Evolutionary conservation across 2,113 vertebrate species (phyloP).

Genomic region (Hepsetus odoe): DNA sequence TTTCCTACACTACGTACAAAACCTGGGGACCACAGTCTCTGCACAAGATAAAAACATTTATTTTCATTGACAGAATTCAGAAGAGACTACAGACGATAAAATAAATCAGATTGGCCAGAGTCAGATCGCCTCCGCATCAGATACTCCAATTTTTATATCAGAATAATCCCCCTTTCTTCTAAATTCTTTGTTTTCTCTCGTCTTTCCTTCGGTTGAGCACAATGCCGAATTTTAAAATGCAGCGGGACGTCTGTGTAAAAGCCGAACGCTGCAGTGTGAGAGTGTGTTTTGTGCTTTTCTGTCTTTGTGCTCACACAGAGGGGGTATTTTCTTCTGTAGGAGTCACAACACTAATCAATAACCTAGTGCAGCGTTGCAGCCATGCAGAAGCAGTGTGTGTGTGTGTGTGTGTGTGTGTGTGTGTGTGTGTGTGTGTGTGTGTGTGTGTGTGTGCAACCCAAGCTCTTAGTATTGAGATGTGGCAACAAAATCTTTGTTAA

Average conservation of each 20-base stretch:
- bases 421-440: background rate
- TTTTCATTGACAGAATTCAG: too few species aligned
- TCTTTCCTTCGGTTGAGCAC: too few species aligned
- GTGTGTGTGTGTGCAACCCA: background rate
- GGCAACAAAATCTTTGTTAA: background rate
- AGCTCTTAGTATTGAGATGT: background rate
- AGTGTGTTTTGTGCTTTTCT: conserved; percentile 42
- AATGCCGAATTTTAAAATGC: too few species aligned
- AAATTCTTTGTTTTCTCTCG: too few species aligned
- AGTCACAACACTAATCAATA: conserved; percentile 68
- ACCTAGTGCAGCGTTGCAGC: conserved; percentile 33
- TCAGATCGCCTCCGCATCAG: too few species aligned
- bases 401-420: background rate
- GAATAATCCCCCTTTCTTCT: too few species aligned
- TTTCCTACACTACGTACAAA: too few species aligned
- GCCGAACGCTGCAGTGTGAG: conserved; percentile 2
- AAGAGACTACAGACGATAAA: too few species aligned
- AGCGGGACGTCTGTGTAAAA: conserved; percentile 7
- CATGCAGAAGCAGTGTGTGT: conserved; percentile 2
- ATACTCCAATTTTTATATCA: too few species aligned
- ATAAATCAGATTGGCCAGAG: too few species aligned
- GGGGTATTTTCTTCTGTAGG: conserved; percentile 59
- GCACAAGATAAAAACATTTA: too few species aligned
- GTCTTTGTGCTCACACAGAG: conserved; percentile 62
- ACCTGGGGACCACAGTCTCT: too few species aligned